Conservation (phyloP, 2,888 invertebrate genomes). For the Polylopha cassiicola region DNA sequence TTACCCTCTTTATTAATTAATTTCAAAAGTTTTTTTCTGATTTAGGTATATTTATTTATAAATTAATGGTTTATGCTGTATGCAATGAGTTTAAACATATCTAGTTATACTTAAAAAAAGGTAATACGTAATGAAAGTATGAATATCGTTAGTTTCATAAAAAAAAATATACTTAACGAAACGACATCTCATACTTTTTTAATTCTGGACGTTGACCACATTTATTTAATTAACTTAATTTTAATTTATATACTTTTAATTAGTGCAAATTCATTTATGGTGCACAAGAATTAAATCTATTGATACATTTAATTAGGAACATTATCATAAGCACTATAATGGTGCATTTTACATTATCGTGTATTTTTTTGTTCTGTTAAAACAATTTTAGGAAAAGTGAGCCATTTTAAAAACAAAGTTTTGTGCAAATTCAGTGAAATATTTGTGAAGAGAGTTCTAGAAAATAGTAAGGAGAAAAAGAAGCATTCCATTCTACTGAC, state of each 20-base stretch:
- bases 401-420: slow-evolving; percentile 75
- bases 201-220: too few species aligned
- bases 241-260: too few species aligned
- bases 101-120: slow-evolving; percentile 31
- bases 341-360: slow-evolving; percentile 58
- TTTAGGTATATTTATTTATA: slow-evolving; percentile 26
- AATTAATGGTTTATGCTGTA: slow-evolving; percentile 23
- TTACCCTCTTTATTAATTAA: slow-evolving; percentile 40
- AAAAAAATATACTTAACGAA: slow-evolving; percentile 24
- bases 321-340: slow-evolving; percentile 55
- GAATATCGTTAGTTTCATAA: slow-evolving; percentile 45
- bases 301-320: slow-evolving; percentile 37
- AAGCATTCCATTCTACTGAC: slow-evolving; percentile 76
- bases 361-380: slow-evolving; percentile 45
- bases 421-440: slow-evolving; percentile 74
- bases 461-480: slow-evolving; percentile 70
- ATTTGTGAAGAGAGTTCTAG: slow-evolving; percentile 71
- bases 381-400: slow-evolving; percentile 72
- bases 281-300: slow-evolving; percentile 40
- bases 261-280: too few species aligned
- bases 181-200: slow-evolving; percentile 49
- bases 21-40: slow-evolving; percentile 16
- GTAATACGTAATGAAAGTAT: slow-evolving; percentile 45
- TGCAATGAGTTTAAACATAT: slow-evolving; percentile 38
- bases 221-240: too few species aligned